Percentiles rank a stretch among this genome's conserved stretches.
phyloP scores from a whole-genome alignment of 2,113 vertebrate genomes.

The Tychaedon coryphoeus region DNA sequence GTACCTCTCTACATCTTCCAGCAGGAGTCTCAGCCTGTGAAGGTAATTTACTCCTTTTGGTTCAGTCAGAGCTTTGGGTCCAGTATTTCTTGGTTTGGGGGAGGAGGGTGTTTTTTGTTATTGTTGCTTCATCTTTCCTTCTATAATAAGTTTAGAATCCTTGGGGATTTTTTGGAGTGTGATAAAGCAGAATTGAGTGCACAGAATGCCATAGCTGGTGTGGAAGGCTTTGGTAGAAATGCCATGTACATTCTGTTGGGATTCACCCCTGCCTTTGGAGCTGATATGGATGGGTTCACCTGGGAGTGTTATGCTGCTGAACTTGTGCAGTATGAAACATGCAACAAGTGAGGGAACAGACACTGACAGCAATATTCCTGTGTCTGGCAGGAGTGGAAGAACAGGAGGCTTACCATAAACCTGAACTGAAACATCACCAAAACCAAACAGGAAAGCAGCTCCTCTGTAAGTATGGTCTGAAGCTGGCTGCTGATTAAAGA shows the following conservation, averaged over 20 bases:
- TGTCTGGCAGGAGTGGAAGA: background rate
- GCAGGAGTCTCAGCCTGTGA: background rate
- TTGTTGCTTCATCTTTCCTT: background rate
- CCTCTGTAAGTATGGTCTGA: background rate
- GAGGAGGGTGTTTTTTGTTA: background rate
- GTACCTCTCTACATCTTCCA: background rate
- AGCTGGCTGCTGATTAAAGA: background rate
- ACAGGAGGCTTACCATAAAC: background rate
- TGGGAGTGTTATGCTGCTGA: background rate
- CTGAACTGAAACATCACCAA: background rate
- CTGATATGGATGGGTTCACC: background rate
- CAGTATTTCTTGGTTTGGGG: background rate
- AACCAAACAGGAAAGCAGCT: background rate
- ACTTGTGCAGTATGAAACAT: background rate
- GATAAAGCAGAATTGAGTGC: background rate
- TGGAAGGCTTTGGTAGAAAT: background rate
- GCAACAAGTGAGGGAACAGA: background rate
- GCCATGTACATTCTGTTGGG: background rate
- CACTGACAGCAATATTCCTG: rapidly evolving
- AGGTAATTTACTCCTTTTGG: background rate
- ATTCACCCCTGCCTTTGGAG: background rate
- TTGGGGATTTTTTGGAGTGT: background rate
- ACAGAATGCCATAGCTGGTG: background rate
- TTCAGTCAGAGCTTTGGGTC: background rate
- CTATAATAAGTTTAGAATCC: background rate